Conservation (phyloP, 2,113 vertebrate species). For the Poeciliopsis occidentalis region DNA sequence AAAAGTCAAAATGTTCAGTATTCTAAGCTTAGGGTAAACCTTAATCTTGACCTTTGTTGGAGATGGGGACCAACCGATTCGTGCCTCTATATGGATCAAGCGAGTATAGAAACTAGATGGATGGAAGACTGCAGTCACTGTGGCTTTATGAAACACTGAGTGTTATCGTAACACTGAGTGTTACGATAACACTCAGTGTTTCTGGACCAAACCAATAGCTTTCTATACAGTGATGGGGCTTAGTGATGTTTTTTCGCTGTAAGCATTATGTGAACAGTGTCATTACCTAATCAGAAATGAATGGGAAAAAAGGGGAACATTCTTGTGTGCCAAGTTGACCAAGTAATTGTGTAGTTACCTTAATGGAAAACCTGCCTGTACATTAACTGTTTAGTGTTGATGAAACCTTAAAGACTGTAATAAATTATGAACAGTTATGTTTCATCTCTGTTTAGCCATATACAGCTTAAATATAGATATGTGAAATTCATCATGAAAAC, state of each 20-base stretch:
- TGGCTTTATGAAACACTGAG: too few species aligned
- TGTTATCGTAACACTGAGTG: too few species aligned
- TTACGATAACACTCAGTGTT: too few species aligned
- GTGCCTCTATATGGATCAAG: too few species aligned
- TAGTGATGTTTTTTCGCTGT: slow-evolving; percentile 28
- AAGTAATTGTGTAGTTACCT: slow-evolving; percentile 56
- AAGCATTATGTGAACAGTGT: slow-evolving; percentile 35
- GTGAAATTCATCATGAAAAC: background rate
- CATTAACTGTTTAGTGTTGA: slow-evolving; percentile 61
- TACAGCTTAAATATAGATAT: background rate
- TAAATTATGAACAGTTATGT: slow-evolving; percentile 41
- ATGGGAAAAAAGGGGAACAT: slow-evolving; percentile 46
- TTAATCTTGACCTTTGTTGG: too few species aligned
- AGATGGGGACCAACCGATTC: too few species aligned
- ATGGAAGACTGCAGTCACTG: too few species aligned
- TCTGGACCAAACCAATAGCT: too few species aligned
- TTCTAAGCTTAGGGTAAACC: too few species aligned
- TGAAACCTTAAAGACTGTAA: slow-evolving; percentile 67
- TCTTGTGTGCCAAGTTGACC: slow-evolving; percentile 67
- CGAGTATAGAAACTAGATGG: too few species aligned
- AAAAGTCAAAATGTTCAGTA: too few species aligned
- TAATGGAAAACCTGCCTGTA: slow-evolving; percentile 59
- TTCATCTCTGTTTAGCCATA: background rate
- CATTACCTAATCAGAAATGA: slow-evolving; percentile 42
- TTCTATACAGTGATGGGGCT: slow-evolving; percentile 2